Evolutionary conservation across 2,113 vertebrate species (phyloP).

Genomic region (Nerophis lumbriciformis): DNA sequence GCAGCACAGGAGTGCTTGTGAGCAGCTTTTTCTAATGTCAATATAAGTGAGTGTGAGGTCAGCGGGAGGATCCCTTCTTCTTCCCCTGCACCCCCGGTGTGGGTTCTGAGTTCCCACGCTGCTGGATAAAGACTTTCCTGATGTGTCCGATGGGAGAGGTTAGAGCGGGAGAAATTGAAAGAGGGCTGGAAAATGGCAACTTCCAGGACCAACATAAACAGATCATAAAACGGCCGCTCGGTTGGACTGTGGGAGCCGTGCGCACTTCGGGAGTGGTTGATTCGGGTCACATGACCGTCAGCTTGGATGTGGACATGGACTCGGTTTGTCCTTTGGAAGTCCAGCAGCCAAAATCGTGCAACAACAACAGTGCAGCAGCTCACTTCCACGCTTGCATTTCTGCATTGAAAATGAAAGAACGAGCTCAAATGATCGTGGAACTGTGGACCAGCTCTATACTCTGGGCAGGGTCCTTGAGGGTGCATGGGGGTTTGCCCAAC

Average conservation of each 20-base stretch:
- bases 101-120: conserved; percentile 48
- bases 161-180: conserved; percentile 12
- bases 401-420: too few species aligned
- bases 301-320: neutral
- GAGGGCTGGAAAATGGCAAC: conserved; percentile 40
- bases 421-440: too few species aligned
- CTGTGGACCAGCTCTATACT: too few species aligned
- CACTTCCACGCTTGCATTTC: too few species aligned
- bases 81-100: conserved; percentile 3
- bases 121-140: conserved; percentile 33
- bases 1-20: conserved; percentile 28
- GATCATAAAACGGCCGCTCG: conserved; percentile 60
- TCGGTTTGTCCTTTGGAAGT: too few species aligned
- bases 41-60: conserved; percentile 10
- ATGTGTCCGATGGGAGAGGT: conserved; percentile 26
- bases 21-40: neutral
- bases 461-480: too few species aligned
- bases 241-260: conserved; percentile 38
- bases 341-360: too few species aligned
- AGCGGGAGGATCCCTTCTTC: neutral
- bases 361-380: too few species aligned
- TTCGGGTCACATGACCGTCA: conserved; percentile 20
- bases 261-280: conserved; percentile 22
- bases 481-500: too few species aligned
- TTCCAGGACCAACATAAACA: conserved; percentile 53